Evolutionary conservation across 2,797 vertebrate species (phyloP).

Genomic region (Chanos chanos): DNA sequence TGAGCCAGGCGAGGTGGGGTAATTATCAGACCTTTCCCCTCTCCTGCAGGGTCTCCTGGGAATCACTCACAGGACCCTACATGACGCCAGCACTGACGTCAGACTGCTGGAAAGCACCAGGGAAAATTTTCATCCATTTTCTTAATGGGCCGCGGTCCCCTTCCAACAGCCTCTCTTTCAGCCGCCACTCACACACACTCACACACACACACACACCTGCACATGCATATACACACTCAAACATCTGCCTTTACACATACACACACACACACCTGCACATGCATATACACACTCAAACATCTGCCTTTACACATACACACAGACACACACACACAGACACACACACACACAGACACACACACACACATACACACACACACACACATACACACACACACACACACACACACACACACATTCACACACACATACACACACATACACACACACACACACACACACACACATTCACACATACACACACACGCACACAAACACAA

Average conservation of each 20-base stretch:
- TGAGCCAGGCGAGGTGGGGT: neutral
- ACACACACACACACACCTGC: constrained; percentile 31
- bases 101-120: neutral
- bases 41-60: neutral
- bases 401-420: neutral
- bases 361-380: neutral
- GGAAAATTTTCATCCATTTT: constrained; percentile 45
- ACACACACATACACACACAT: no score
- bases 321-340: constrained; percentile 19
- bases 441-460: neutral
- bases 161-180: constrained; percentile 55
- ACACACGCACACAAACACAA: neutral
- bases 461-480: neutral
- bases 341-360: constrained; percentile 3
- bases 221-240: constrained; percentile 23
- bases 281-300: constrained; percentile 52
- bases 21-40: neutral
- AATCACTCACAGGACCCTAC: neutral
- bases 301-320: neutral
- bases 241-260: constrained; percentile 17
- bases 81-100: neutral
- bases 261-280: constrained; percentile 27
- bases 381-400: neutral
- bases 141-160: constrained; percentile 64
- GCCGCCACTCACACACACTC: constrained; percentile 47